These are phyloP conservation scores for Drosophila antonietae DNA, from an alignment of 2,888 invertebrate genomes.

Conservation along the genomic window DNA sequence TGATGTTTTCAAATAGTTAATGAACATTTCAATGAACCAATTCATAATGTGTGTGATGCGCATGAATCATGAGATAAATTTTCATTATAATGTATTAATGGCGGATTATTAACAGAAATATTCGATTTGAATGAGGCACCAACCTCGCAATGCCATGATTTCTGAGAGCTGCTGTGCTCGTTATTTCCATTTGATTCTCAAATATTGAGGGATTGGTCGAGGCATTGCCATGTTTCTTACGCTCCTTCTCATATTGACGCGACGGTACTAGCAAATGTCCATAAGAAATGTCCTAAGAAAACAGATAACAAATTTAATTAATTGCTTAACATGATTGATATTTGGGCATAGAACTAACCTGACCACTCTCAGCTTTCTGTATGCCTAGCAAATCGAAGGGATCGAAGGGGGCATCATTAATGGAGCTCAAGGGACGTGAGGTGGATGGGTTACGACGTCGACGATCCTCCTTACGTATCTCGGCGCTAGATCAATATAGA, in stretches of 20 bases:
- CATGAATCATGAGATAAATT: constrained; percentile 19
- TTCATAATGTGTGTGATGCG: constrained; percentile 24
- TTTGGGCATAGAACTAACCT: constrained; percentile 86
- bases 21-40: constrained; percentile 12
- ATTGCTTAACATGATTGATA: neutral
- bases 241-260: constrained; percentile 85
- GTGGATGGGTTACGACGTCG: constrained; percentile 93
- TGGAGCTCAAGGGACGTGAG: constrained; percentile 92
- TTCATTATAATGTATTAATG: constrained; percentile 9
- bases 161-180: constrained; percentile 85
- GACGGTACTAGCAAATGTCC: constrained; percentile 93
- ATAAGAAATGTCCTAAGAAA: constrained; percentile 92
- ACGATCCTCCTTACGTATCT: constrained; percentile 90
- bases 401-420: constrained; percentile 92
- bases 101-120: constrained; percentile 16
- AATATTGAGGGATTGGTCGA: constrained; percentile 72
- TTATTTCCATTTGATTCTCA: constrained; percentile 84
- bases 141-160: constrained; percentile 87
- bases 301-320: neutral
- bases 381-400: constrained; percentile 94
- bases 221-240: constrained; percentile 83
- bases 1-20: neutral
- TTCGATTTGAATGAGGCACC: constrained; percentile 34
- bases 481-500: constrained; percentile 85
- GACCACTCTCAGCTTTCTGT: constrained; percentile 92